Evolutionary conservation across 2,888 invertebrate species (phyloP).

Genomic region (Drosophila engyochracea): DNA sequence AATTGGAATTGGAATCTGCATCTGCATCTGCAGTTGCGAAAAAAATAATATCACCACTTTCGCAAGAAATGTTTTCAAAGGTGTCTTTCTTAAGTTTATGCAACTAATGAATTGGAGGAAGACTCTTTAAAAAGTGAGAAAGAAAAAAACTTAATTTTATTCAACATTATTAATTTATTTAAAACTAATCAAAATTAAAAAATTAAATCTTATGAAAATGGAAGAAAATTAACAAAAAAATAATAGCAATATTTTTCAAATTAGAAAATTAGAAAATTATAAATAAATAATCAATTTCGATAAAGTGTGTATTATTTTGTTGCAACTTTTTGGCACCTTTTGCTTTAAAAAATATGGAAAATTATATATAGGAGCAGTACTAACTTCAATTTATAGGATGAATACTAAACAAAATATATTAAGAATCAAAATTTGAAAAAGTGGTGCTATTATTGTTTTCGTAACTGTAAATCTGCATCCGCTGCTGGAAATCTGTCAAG

Average conservation of each 20-base stretch:
- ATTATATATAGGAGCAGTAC: background rate
- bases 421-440: background rate
- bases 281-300: background rate
- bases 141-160: background rate
- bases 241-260: background rate
- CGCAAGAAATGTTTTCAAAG: background rate
- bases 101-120: background rate
- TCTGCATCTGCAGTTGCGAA: slow-evolving; percentile 11
- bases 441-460: background rate
- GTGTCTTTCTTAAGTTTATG: background rate
- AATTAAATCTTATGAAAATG: background rate
- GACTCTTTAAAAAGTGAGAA: background rate
- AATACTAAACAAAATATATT: background rate
- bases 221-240: no score
- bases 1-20: slow-evolving; percentile 41
- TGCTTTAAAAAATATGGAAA: background rate
- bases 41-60: background rate
- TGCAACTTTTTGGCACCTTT: background rate
- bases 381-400: no score
- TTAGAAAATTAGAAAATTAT: background rate
- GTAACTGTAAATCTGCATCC: background rate
- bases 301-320: background rate
- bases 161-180: background rate
- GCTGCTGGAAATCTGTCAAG: slow-evolving; percentile 20
- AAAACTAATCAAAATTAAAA: background rate